Evolutionary conservation across 1,140 invertebrate species (phyloP), one percentile per base, ranked within the genome.

Genomic region (Drosophila seguyi): DNA sequence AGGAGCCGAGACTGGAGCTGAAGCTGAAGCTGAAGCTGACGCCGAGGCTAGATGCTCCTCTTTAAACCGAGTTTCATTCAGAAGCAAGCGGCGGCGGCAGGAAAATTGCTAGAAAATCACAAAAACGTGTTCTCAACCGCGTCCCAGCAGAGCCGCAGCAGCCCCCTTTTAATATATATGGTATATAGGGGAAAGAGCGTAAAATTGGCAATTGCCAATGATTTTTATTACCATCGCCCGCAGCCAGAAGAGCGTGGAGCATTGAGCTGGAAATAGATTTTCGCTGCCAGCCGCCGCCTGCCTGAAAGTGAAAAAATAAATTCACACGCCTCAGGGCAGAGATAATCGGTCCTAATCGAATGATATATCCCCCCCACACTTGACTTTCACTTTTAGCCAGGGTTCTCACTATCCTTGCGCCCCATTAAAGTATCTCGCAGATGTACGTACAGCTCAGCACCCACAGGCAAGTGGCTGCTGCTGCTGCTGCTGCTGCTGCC

Each of bases 61-160:
- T 75, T 78, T 78, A 61, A 77, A 78, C 56, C 68, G 14, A 61
- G 77, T 76, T 90, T 90, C 85, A 90, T 90, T 90, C 73, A 88
- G 71, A 79, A 79, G 77, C 76, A 71, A 47, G 45, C 75, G 41
- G 60, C 81, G 69, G 52, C 61, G 50, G 57, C 62, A 69, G 81
- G 87, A 90, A 90, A 91, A 91, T 91, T 91, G 85, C 85, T 90
- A 79, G 85, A 91, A 91, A 91, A 91, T 91, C 85, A 84, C 90
- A 78, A 87, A 91, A 91, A 91, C 90, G 90, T 91, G 90, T 90
- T 87, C 76, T 74, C 48, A 27, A 14, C 25, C 27, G 4, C 53
- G 58, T 58, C 56, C 27, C 38, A 31, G 34, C 36, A n/a, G 22
- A 20, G 25, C 39, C 27, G 41, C 55, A 42, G 52, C 48, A 45